phyloP scores from a whole-genome alignment of 2,888 invertebrate species.

The Allophyes oxyacanthae region DNA sequence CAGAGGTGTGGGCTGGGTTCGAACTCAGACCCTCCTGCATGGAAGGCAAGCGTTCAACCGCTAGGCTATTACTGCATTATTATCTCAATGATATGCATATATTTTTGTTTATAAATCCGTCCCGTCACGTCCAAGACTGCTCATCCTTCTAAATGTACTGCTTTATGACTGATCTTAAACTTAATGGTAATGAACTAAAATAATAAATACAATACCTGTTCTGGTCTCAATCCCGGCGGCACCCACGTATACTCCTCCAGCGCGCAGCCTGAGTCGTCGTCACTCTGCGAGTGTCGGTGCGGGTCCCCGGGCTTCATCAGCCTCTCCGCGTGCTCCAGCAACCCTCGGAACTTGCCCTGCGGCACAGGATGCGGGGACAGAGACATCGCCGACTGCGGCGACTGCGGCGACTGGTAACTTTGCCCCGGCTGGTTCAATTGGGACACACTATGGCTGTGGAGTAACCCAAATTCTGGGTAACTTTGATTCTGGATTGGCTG shows the following conservation, averaged over 20 bases:
- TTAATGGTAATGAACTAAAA: no score
- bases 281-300: constrained; percentile 96
- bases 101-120: no score
- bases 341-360: constrained; percentile 83
- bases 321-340: constrained; percentile 88
- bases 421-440: constrained; percentile 74
- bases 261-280: constrained; percentile 99
- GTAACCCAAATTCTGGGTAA: constrained; percentile 74
- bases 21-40: no score
- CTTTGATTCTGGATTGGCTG: constrained; percentile 67
- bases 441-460: constrained; percentile 76
- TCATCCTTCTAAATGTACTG: no score
- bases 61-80: no score
- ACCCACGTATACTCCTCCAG: constrained; percentile 99
- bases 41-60: no score
- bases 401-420: constrained; percentile 78
- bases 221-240: constrained; percentile 98
- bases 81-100: no score
- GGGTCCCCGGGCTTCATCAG: constrained; percentile 92
- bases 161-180: no score
- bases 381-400: constrained; percentile 84
- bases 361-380: constrained; percentile 83
- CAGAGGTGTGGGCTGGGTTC: no score
- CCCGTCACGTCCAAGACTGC: no score
- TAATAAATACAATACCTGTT: constrained; percentile 92